Percentiles rank a stretch among this genome's conserved stretches.
Evolutionary conservation across 2,797 vertebrate species (phyloP).

Genomic region (Coluber constrictor): DNA sequence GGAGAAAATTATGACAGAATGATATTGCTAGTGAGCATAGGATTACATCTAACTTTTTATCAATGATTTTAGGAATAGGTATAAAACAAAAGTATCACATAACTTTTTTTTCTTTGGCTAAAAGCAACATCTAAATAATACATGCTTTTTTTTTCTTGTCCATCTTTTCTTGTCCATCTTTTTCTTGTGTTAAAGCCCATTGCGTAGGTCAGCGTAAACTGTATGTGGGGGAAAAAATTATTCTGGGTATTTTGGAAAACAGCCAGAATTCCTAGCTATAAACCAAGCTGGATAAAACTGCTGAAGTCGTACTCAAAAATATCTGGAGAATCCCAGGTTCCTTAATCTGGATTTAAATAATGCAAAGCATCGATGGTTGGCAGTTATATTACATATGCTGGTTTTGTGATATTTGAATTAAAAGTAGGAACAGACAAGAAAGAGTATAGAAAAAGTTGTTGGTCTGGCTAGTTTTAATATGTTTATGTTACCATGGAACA

Average conservation of each 20-base stretch:
- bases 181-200: background rate
- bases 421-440: background rate
- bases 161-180: too few relatives aligned
- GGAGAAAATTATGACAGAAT: background rate
- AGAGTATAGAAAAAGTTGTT: background rate
- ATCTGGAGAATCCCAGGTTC: background rate
- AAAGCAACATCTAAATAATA: background rate
- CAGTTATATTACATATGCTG: background rate
- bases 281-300: background rate
- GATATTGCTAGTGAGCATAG: background rate
- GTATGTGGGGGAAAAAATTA: background rate
- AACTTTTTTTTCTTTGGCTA: background rate
- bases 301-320: background rate
- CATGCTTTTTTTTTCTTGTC: background rate
- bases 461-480: background rate
- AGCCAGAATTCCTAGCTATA: background rate
- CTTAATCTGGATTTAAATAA: background rate
- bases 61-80: background rate
- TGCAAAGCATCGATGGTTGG: background rate
- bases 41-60: background rate
- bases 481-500: background rate
- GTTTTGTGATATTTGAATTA: background rate
- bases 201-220: background rate
- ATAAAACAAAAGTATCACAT: background rate
- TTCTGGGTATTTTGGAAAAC: background rate